Evolutionary conservation across 2,797 vertebrate genomes (phyloP).

Genomic region (Lycodopsis pacificus): DNA sequence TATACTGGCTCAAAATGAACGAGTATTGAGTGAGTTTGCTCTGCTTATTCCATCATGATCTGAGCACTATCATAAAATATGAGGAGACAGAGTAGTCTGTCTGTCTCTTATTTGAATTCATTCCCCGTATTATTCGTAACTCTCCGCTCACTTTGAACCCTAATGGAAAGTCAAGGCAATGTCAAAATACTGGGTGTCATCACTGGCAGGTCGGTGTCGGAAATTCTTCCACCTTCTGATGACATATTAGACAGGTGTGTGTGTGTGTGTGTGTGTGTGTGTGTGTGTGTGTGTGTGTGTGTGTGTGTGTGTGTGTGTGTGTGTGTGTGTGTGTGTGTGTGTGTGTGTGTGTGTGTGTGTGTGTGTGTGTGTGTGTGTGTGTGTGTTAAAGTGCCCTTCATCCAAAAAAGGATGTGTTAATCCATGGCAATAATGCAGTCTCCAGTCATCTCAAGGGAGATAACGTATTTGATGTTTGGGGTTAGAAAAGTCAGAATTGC

Average conservation of each 20-base stretch:
- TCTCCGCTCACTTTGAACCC: slow-evolving; percentile 50
- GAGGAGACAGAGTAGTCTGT: slow-evolving; percentile 26
- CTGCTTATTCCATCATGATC: slow-evolving; percentile 15
- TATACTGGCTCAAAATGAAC: slow-evolving; percentile 4
- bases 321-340: slow-evolving; percentile 18
- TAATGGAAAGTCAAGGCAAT: slow-evolving; percentile 58
- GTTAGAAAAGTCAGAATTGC: slow-evolving; percentile 45
- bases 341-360: slow-evolving; percentile 16
- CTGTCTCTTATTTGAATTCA: slow-evolving; percentile 47
- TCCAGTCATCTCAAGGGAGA: slow-evolving; percentile 36
- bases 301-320: slow-evolving; percentile 15
- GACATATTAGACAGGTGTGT: slow-evolving; percentile 25
- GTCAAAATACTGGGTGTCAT: slow-evolving; percentile 52
- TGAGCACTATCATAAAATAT: slow-evolving; percentile 51
- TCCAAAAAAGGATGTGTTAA: slow-evolving; percentile 40
- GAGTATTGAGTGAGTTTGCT: neutral
- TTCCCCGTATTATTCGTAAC: slow-evolving; percentile 23
- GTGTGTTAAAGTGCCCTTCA: slow-evolving; percentile 43
- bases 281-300: slow-evolving; percentile 28
- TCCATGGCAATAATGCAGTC: slow-evolving; percentile 41
- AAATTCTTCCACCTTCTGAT: slow-evolving; percentile 17
- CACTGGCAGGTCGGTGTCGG: slow-evolving; percentile 37
- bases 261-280: slow-evolving; percentile 15
- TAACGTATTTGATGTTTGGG: slow-evolving; percentile 53
- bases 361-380: slow-evolving; percentile 16